These are phyloP conservation scores for Squalus acanthias DNA, from an alignment of 2,797 vertebrate genomes.

Conservation along the genomic window DNA sequence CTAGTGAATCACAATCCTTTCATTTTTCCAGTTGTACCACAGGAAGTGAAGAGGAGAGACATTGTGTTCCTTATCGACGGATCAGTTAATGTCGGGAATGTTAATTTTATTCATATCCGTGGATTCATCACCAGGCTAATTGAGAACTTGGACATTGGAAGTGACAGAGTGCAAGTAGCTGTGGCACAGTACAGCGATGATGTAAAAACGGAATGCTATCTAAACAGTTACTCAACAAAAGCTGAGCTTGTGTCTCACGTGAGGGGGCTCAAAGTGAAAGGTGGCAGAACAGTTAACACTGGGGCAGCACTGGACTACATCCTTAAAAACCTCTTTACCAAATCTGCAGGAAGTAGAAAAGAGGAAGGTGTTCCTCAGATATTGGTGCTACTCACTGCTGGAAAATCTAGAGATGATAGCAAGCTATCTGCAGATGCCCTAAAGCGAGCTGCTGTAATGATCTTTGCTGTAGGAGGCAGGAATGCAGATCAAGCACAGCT, in stretches of 20 bases:
- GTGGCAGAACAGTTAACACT: constrained; percentile 73
- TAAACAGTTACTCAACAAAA: constrained; percentile 70
- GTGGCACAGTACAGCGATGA: constrained; percentile 83
- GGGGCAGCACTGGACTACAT: constrained; percentile 79
- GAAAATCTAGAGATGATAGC: constrained; percentile 71
- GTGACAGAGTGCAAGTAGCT: constrained; percentile 77
- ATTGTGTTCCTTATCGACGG: constrained; percentile 96
- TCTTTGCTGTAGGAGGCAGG: constrained; percentile 77
- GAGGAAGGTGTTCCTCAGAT: constrained; percentile 73
- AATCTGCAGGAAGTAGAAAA: constrained; percentile 74
- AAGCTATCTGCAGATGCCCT: constrained; percentile 66
- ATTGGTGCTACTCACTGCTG: constrained; percentile 76
- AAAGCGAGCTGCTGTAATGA: constrained; percentile 69
- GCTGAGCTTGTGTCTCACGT: constrained; percentile 70
- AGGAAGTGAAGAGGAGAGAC: constrained; percentile 60
- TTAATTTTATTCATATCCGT: constrained; percentile 73
- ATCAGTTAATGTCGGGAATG: constrained; percentile 74
- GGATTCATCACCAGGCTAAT: constrained; percentile 79
- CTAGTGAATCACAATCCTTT: neutral
- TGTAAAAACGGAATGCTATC: constrained; percentile 77
- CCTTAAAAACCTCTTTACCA: constrained; percentile 69
- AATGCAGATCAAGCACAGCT: constrained; percentile 67
- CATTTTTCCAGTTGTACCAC: neutral
- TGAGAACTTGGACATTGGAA: constrained; percentile 74
- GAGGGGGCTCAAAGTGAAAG: constrained; percentile 67